phyloP scores from a whole-genome alignment of 2,113 vertebrate species.

The Gobiocypris rarus region DNA sequence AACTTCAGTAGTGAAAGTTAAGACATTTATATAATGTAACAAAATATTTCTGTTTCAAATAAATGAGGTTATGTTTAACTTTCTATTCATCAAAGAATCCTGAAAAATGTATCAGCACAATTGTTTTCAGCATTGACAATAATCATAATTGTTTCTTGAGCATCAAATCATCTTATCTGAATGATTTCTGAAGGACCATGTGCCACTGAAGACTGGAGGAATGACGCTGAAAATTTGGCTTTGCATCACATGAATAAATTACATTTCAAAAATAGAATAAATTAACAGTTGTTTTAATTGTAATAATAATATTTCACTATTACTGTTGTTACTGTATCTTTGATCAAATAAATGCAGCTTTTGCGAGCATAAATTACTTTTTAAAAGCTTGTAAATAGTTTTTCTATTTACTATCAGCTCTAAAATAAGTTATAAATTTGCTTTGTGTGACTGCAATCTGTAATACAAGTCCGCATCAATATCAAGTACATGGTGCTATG shows the following conservation, averaged over 20 bases:
- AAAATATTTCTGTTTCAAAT: background rate
- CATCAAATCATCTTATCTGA: too few species aligned
- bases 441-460: too few species aligned
- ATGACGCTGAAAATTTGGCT: background rate
- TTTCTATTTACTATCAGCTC: too few species aligned
- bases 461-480: too few species aligned
- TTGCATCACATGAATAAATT: background rate
- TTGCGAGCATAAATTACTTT: background rate
- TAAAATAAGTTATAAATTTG: too few species aligned
- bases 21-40: background rate
- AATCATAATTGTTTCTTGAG: background rate
- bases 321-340: background rate
- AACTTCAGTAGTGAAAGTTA: background rate
- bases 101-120: background rate
- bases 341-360: background rate
- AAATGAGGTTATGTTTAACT: background rate
- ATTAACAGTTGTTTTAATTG: too few species aligned
- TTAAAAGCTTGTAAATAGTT: too few species aligned
- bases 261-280: background rate
- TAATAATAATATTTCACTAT: background rate
- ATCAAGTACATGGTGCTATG: too few species aligned
- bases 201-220: too few species aligned
- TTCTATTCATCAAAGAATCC: background rate
- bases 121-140: background rate
- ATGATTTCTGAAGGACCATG: too few species aligned